A percentile compares a stretch with the other conserved stretches of the same genome.
Conservation (phyloP, 2,113 vertebrate genomes). For the Lontra canadensis region DNA sequence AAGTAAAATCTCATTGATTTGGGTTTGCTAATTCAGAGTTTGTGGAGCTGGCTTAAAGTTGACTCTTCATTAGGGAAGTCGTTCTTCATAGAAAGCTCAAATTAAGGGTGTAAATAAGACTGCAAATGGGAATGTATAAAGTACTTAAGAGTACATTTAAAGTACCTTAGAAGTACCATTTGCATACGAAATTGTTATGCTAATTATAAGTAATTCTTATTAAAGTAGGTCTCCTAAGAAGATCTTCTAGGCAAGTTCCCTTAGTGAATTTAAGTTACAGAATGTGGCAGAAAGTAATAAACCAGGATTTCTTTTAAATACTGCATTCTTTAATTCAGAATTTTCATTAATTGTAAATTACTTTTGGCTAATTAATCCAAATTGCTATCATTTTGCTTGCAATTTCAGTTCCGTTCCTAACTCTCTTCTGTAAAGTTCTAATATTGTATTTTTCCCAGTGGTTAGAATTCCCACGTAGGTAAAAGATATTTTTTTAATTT, state of each 20-base stretch:
- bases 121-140: slow-evolving; percentile 66
- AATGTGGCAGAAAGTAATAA: slow-evolving; percentile 49
- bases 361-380: slow-evolving; percentile 61
- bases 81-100: slow-evolving; percentile 68
- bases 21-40: slow-evolving; percentile 68
- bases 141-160: slow-evolving; percentile 73
- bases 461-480: background rate
- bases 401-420: slow-evolving; percentile 23
- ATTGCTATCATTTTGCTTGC: slow-evolving; percentile 31
- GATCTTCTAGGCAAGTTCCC: slow-evolving; percentile 60
- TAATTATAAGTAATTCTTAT: slow-evolving; percentile 79
- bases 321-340: slow-evolving; percentile 46
- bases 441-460: background rate
- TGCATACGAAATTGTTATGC: slow-evolving; percentile 75
- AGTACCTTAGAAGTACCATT: slow-evolving; percentile 66
- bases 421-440: slow-evolving; percentile 33
- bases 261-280: slow-evolving; percentile 66
- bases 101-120: slow-evolving; percentile 75
- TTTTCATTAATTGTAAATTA: slow-evolving; percentile 65
- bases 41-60: slow-evolving; percentile 45
- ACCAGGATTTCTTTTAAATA: slow-evolving; percentile 62
- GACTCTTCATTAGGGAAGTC: slow-evolving; percentile 69
- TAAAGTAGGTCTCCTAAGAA: slow-evolving; percentile 70
- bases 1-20: slow-evolving; percentile 69
- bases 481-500: background rate